Evolutionary conservation across 1,140 invertebrate species (phyloP).

Genomic region (Luehdorfia chinensis): DNA sequence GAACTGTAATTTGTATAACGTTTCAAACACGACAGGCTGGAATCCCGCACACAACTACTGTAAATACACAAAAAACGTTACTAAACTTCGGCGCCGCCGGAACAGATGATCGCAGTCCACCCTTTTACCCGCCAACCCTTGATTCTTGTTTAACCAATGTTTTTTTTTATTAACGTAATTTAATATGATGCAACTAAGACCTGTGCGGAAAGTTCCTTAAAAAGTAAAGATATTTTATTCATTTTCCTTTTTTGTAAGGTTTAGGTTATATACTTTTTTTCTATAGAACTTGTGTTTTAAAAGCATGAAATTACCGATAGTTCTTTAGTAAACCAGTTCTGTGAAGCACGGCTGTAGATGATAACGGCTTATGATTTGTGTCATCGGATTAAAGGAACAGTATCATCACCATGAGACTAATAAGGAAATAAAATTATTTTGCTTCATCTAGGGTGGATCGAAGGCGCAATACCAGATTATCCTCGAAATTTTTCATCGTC

Average conservation of each 20-base stretch:
- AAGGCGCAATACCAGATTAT: constrained; percentile 62
- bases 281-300: too few species aligned
- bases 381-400: too few species aligned
- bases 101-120: constrained; percentile 31
- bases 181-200: constrained; percentile 5
- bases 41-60: constrained; percentile 17
- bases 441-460: constrained; percentile 62
- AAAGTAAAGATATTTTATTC: too few species aligned
- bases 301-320: too few species aligned
- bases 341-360: too few species aligned
- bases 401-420: too few species aligned
- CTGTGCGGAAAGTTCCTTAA: too few species aligned
- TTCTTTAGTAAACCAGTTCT: too few species aligned
- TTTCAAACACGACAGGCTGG: constrained; percentile 11
- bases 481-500: constrained; percentile 33
- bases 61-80: constrained; percentile 23
- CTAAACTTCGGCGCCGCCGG: constrained; percentile 13
- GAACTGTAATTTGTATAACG: constrained; percentile 21
- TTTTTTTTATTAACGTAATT: constrained; percentile 19
- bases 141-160: constrained; percentile 19
- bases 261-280: too few species aligned
- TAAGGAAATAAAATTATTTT: constrained; percentile 30
- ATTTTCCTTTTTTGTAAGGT: too few species aligned
- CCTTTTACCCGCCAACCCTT: constrained; percentile 29
- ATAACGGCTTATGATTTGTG: too few species aligned